Percentiles rank a stretch among this genome's conserved stretches.
Evolutionary conservation across 2,797 vertebrate species (phyloP).

Genomic region (Brotula barbata): DNA sequence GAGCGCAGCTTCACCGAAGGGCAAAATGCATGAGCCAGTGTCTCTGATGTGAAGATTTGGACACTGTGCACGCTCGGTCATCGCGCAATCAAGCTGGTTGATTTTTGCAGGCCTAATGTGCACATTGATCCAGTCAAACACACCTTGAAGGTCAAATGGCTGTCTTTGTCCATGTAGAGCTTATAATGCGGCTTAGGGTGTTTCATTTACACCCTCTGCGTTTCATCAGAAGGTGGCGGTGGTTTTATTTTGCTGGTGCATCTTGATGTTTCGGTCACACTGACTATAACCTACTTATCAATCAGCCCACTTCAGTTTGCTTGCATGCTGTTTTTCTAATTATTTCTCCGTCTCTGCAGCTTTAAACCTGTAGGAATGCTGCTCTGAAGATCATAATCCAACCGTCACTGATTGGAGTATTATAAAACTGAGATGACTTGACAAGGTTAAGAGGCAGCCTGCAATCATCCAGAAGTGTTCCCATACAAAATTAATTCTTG

Average conservation of each 20-base stretch:
- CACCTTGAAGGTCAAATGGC: constrained; percentile 15
- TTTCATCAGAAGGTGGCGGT: too few relatives aligned
- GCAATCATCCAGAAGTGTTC: constrained; percentile 3
- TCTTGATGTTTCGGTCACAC: too few relatives aligned
- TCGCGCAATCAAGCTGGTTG: constrained; percentile 13
- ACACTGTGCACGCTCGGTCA: constrained; percentile 28
- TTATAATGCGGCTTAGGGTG: too few relatives aligned
- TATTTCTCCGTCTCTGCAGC: not conserved
- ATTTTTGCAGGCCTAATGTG: too few relatives aligned
- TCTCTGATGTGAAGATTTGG: constrained; percentile 31
- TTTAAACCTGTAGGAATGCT: not conserved
- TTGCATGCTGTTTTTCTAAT: not conserved
- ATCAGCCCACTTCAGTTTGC: not conserved
- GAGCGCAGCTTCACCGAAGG: constrained; percentile 39
- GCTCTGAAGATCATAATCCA: too few relatives aligned
- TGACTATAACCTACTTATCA: too few relatives aligned
- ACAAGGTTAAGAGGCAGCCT: not conserved
- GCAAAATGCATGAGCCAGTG: constrained; percentile 27
- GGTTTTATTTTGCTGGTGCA: too few relatives aligned
- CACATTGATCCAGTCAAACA: too few relatives aligned
- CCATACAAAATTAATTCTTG: constrained; percentile 14
- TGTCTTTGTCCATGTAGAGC: not conserved
- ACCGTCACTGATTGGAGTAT: not conserved
- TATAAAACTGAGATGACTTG: not conserved
- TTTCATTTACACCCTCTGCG: too few relatives aligned